phyloP scores from a whole-genome alignment of 2,888 invertebrate species.

The Napeogenes inachia region DNA sequence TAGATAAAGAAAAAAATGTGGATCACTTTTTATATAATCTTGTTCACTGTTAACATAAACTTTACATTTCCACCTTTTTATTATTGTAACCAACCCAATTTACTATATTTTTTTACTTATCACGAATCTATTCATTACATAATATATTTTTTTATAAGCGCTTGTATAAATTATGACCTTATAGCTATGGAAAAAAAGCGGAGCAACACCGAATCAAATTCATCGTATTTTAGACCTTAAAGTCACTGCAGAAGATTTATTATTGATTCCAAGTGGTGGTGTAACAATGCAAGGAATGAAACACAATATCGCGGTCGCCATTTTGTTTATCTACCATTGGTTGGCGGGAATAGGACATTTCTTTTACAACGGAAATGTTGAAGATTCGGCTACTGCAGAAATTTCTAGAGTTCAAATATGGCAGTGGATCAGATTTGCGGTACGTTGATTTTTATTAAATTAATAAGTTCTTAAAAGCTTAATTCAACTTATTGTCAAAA shows the following conservation, averaged over 20 bases:
- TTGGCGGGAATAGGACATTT: constrained; percentile 82
- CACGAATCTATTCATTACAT: too few relatives aligned
- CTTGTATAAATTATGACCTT: neutral
- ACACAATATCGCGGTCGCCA: constrained; percentile 81
- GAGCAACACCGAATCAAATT: constrained; percentile 73
- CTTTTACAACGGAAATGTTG: constrained; percentile 79
- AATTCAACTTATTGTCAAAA: too few relatives aligned
- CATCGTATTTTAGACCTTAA: constrained; percentile 50
- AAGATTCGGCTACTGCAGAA: constrained; percentile 86
- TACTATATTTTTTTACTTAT: too few relatives aligned
- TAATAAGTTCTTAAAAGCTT: neutral
- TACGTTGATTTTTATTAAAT: neutral
- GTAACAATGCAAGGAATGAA: constrained; percentile 79
- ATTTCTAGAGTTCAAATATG: constrained; percentile 84
- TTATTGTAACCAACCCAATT: too few relatives aligned
- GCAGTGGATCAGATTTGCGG: constrained; percentile 79
- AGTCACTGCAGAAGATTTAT: constrained; percentile 69
- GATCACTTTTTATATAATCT: neutral
- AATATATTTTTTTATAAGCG: too few relatives aligned
- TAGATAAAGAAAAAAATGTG: too few relatives aligned
- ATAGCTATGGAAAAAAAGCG: constrained; percentile 72
- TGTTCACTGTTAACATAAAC: neutral
- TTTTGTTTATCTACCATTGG: constrained; percentile 84
- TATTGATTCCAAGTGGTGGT: constrained; percentile 79
- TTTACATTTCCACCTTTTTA: too few relatives aligned